Percentiles rank a stretch among this genome's conserved stretches.
These are phyloP conservation scores for Octomys mimax DNA, from an alignment of 2,797 vertebrate species.

Conservation along the genomic window DNA sequence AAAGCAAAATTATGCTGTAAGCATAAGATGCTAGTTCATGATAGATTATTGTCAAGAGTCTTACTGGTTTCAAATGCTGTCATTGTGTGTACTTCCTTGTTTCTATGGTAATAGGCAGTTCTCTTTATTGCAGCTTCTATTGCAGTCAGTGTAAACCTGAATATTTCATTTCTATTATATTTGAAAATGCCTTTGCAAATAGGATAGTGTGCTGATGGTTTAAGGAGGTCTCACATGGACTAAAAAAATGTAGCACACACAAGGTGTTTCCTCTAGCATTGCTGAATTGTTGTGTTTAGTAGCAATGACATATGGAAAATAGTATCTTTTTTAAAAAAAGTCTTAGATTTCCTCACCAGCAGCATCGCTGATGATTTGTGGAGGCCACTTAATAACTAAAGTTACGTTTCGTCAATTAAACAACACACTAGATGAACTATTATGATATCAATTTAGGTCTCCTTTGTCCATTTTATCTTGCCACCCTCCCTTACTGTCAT, in stretches of 20 bases:
- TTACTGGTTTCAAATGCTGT: conserved; percentile 77
- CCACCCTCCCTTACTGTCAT: neutral
- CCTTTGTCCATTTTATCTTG: neutral
- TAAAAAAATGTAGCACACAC: conserved; percentile 21
- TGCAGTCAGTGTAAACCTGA: conserved; percentile 62
- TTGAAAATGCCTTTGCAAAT: conserved; percentile 69
- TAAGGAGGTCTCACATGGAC: conserved; percentile 27
- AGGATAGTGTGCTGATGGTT: conserved; percentile 30
- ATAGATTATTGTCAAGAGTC: conserved; percentile 41
- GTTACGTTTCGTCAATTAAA: conserved; percentile 33
- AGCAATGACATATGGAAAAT: neutral
- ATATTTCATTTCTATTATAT: conserved; percentile 68
- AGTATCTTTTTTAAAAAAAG: neutral
- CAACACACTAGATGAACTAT: neutral
- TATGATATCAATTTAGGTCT: neutral
- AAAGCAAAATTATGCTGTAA: conserved; percentile 35
- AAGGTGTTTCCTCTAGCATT: neutral
- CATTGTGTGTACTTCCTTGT: conserved; percentile 65
- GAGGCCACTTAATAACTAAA: neutral
- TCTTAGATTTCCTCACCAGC: neutral
- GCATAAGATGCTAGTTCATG: conserved; percentile 43
- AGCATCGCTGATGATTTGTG: neutral
- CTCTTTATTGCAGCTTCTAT: conserved; percentile 36
- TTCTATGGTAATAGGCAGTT: conserved; percentile 82
- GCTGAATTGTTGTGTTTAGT: conserved; percentile 19